A percentile compares a stretch with the other conserved stretches of the same genome.
These are phyloP conservation scores for Cromileptes altivelis DNA, from an alignment of 2,113 vertebrate species.

Conservation along the genomic window DNA sequence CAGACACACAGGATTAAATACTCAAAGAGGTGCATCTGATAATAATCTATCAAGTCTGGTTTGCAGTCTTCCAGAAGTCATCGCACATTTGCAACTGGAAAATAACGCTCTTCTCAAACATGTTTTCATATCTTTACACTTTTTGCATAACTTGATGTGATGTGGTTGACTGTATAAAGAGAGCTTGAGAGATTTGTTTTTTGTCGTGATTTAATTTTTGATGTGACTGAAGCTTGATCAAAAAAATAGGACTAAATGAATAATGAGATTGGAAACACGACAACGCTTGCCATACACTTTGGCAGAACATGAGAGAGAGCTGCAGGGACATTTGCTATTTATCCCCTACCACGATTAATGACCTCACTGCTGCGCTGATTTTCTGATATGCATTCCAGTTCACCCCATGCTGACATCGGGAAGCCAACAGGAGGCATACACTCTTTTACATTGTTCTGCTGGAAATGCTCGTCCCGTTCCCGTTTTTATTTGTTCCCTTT, in stretches of 20 bases:
- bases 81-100: conserved; percentile 13
- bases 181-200: neutral
- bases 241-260: conserved; percentile 10
- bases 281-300: conserved; percentile 32
- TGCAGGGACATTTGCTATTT: conserved; percentile 45
- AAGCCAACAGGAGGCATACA: conserved; percentile 38
- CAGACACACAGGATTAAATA: conserved; percentile 17
- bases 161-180: neutral
- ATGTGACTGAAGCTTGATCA: conserved; percentile 22
- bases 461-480: neutral
- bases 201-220: conserved; percentile 1
- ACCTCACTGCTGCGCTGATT: conserved; percentile 43
- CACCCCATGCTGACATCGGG: conserved; percentile 44
- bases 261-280: conserved; percentile 27
- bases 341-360: conserved; percentile 64
- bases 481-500: neutral
- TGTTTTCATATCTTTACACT: neutral
- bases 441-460: conserved; percentile 31
- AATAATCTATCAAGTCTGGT: conserved; percentile 45
- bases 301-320: conserved; percentile 63
- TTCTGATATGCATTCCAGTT: conserved; percentile 58
- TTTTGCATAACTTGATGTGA: neutral
- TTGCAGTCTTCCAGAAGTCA: conserved; percentile 20
- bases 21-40: conserved; percentile 48
- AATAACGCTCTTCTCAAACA: conserved; percentile 8